Evolutionary conservation across 2,797 vertebrate species (phyloP), one percentile per base, ranked within the genome.

Genomic region (Schizopygopsis pylzovi): DNA sequence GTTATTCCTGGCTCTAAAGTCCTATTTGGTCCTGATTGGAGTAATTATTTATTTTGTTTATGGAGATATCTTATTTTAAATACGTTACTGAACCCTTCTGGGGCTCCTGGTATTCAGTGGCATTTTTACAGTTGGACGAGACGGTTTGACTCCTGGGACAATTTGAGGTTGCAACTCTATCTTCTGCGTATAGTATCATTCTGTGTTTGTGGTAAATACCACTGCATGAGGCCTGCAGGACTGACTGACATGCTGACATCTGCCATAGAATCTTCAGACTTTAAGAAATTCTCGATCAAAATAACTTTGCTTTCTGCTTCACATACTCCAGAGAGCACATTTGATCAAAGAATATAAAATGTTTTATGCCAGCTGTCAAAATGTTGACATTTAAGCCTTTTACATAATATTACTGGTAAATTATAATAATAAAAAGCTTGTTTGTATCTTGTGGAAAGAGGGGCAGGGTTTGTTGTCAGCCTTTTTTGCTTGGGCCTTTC

Each of bases 191-290:
- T 43, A 10, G 63, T 71, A 45, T 87, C 25, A 75, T 47, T 39
- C 70, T 61, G 28, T 63, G 78, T 82, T 78, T 71, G 67, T 71
- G 72, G 25, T 78, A 41, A 84, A 70, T 84, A 43, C 61, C 81
- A 33, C 63, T 84, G 63, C 63, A 39, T 7, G 25, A 72, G 25
- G 43, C 56, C 49, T 84, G 39, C 63, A 43, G 70, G 33, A 28
- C 81, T n/a, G 78, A 85, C 54, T 85, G 77, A 85, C 84, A 41
- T 59, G 83, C 59, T 84, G 82, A 56, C 75, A 78, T 80, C 77
- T 79, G 77, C 56, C 15, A 20, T 75, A 25, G 54, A 85, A 72
- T 25, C 22, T 56, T 82, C 81, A 28, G 22, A 39, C 76, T 79
- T 70, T 59, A 71, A 63, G 68, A 63, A 49, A 81, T 72, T 65